Conservation (phyloP, 2,888 invertebrate genomes). For the Nomada ruficornis region DNA sequence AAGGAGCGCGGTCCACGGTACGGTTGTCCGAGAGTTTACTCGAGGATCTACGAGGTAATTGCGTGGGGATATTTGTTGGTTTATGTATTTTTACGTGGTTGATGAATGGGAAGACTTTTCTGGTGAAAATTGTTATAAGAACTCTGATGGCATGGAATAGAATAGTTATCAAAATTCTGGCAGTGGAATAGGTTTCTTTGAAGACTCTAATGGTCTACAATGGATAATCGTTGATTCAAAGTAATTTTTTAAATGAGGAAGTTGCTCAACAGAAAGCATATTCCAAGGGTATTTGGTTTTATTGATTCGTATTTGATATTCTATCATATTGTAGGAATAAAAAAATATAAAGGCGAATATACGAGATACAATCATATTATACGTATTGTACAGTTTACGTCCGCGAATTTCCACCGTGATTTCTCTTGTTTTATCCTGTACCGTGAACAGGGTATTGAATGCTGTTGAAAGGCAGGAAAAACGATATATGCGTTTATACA, state of each 20-base stretch:
- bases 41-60: background rate
- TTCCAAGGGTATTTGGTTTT: background rate
- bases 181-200: too few relatives aligned
- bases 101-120: too few relatives aligned
- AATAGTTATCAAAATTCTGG: too few relatives aligned
- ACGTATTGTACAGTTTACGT: background rate
- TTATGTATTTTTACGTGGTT: too few relatives aligned
- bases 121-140: too few relatives aligned
- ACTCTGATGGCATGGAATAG: too few relatives aligned
- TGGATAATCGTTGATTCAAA: too few relatives aligned
- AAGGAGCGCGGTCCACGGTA: too few relatives aligned
- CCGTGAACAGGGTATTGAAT: constrained; percentile 39
- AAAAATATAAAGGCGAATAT: background rate
- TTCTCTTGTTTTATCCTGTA: background rate
- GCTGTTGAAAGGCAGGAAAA: constrained; percentile 44
- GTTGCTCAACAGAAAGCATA: background rate
- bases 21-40: background rate
- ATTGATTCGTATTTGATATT: background rate
- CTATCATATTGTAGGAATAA: background rate
- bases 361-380: background rate
- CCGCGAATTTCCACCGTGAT: background rate
- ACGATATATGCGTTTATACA: constrained; percentile 31
- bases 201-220: too few relatives aligned
- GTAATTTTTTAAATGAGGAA: too few relatives aligned
- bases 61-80: too few relatives aligned